Percentiles rank a stretch among this genome's conserved stretches.
phyloP scores from a whole-genome alignment of 2,888 invertebrate species.

The Seira ritae region DNA sequence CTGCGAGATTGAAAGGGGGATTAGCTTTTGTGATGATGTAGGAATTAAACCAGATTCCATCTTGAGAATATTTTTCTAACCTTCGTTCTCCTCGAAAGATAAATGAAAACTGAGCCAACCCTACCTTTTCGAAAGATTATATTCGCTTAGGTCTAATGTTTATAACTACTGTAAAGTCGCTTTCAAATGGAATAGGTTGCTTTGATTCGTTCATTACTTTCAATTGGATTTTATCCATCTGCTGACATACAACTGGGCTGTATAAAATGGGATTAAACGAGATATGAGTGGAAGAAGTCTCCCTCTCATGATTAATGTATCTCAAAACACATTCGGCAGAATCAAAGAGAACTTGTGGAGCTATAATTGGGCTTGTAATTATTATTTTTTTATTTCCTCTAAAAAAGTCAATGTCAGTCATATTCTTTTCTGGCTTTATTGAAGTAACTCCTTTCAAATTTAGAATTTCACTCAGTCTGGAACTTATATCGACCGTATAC shows the following conservation, averaged over 20 bases:
- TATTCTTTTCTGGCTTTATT: too few relatives aligned
- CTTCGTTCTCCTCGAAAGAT: too few relatives aligned
- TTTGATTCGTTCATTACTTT: conserved; percentile 19
- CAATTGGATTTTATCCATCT: not conserved
- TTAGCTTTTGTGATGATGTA: not conserved
- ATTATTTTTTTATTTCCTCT: conserved; percentile 22
- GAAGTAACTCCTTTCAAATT: too few relatives aligned
- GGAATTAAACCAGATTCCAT: conserved; percentile 1
- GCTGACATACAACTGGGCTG: not conserved
- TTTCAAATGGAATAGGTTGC: conserved; percentile 11
- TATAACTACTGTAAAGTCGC: conserved; percentile 9
- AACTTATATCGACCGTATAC: too few relatives aligned
- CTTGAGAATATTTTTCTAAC: too few relatives aligned
- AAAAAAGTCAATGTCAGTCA: conserved; percentile 25
- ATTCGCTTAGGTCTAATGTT: conserved; percentile 1
- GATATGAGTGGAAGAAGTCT: not conserved
- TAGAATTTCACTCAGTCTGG: too few relatives aligned
- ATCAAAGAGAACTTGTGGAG: conserved; percentile 16
- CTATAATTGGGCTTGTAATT: not conserved
- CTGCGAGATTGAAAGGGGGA: not conserved
- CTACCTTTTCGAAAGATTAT: too few relatives aligned
- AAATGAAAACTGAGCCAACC: too few relatives aligned
- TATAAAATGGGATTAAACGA: conserved; percentile 17
- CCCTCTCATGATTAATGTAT: not conserved
- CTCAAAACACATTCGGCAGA: not conserved